Conservation (phyloP, 2,797 vertebrate species). For the Chaetodon trifasciatus region DNA sequence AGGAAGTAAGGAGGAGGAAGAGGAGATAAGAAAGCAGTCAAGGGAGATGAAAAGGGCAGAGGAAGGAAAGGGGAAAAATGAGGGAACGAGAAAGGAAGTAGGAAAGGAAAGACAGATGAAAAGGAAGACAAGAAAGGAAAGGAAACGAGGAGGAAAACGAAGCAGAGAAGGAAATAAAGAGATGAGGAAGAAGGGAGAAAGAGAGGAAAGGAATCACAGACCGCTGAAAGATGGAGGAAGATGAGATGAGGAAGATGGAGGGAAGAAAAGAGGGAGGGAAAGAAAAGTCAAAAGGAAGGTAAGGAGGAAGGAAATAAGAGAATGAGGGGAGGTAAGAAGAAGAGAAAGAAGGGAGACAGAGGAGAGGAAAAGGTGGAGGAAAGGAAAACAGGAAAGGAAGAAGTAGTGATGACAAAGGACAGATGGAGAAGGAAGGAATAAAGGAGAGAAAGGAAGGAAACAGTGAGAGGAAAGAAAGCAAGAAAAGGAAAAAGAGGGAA, state of each 20-base stretch:
- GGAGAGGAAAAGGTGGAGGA: neutral
- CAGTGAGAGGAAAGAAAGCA: neutral
- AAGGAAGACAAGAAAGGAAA: no score
- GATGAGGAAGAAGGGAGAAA: neutral
- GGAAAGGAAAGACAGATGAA: neutral
- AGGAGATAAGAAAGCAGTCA: neutral
- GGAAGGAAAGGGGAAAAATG: neutral
- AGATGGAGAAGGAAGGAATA: no score
- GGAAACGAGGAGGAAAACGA: neutral
- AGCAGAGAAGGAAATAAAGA: no score
- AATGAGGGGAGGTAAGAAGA: no score
- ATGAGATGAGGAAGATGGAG: slow-evolving; percentile 7
- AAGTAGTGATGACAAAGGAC: neutral
- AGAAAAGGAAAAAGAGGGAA: neutral
- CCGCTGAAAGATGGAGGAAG: neutral
- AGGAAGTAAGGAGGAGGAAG: neutral
- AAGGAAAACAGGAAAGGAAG: neutral
- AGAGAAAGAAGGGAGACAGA: neutral
- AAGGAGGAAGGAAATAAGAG: slow-evolving; percentile 46
- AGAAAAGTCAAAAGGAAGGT: slow-evolving; percentile 25
- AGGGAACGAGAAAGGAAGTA: no score
- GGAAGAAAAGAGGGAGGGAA: slow-evolving; percentile 11
- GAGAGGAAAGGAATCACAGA: neutral
- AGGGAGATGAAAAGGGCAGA: neutral
- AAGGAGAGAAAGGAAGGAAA: neutral